These are phyloP conservation scores for Mya arenaria DNA, from an alignment of 1,140 invertebrate species.

Conservation along the genomic window DNA sequence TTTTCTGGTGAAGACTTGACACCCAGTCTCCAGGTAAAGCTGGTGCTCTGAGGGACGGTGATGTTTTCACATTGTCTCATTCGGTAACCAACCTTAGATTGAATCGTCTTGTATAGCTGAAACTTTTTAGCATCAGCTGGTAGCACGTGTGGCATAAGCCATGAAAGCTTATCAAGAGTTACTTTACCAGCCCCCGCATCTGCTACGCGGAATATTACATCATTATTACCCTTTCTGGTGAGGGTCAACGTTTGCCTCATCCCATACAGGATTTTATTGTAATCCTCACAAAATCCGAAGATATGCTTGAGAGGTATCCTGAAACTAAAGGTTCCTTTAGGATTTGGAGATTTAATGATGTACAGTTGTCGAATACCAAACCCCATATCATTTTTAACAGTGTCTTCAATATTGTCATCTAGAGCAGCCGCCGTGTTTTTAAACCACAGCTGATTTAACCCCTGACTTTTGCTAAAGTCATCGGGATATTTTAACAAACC, in stretches of 20 bases:
- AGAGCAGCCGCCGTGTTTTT: conserved; percentile 10
- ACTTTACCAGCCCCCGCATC: conserved; percentile 24
- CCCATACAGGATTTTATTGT: neutral
- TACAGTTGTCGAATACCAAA: conserved; percentile 1
- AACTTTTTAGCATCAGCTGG: conserved; percentile 14
- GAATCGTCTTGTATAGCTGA: conserved; percentile 4
- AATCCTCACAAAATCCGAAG: neutral
- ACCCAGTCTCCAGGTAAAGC: neutral
- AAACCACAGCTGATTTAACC: neutral
- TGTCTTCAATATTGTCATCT: no score
- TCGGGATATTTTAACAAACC: neutral
- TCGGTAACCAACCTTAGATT: neutral
- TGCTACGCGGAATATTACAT: conserved; percentile 19
- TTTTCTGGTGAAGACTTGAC: neutral
- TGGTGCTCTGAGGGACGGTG: neutral
- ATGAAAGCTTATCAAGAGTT: conserved; percentile 35
- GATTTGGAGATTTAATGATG: neutral
- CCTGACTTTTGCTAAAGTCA: neutral
- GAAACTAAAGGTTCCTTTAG: conserved; percentile 3
- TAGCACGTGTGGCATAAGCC: conserved; percentile 23
- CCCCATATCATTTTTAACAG: neutral
- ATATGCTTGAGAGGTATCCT: neutral
- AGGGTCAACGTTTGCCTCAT: neutral
- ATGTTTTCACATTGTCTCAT: conserved; percentile 9
- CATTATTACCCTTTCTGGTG: conserved; percentile 10